Evolutionary conservation across 2,797 vertebrate genomes (phyloP).

Genomic region (Alfaro cultratus): DNA sequence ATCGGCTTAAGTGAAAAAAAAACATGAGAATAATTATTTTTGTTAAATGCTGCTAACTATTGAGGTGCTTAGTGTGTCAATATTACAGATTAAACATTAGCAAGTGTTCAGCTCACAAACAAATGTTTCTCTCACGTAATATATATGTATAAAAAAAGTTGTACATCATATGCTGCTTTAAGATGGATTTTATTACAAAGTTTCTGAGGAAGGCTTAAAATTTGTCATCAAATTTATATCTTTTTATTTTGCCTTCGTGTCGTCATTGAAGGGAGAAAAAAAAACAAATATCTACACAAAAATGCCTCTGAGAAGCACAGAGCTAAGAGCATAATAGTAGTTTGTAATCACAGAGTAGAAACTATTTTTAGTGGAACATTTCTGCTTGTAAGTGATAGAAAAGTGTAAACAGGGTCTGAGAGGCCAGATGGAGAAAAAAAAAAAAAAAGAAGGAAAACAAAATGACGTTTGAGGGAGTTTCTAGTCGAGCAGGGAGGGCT

Average conservation of each 20-base stretch:
- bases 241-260: slow-evolving; percentile 17
- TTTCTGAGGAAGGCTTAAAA: slow-evolving; percentile 18
- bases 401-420: slow-evolving; percentile 59
- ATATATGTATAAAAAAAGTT: slow-evolving; percentile 25
- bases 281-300: slow-evolving; percentile 40
- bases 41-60: slow-evolving; percentile 33
- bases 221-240: background rate
- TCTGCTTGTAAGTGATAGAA: slow-evolving; percentile 46
- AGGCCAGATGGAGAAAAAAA: background rate
- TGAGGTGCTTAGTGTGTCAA: slow-evolving; percentile 59
- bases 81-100: slow-evolving; percentile 39
- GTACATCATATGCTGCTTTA: slow-evolving; percentile 30
- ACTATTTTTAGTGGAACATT: slow-evolving; percentile 23
- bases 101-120: slow-evolving; percentile 25
- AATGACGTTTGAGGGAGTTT: slow-evolving; percentile 24
- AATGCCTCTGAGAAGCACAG: slow-evolving; percentile 55
- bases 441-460: background rate
- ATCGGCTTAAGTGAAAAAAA: slow-evolving; percentile 1
- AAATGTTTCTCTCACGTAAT: slow-evolving; percentile 14
- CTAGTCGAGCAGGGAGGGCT: slow-evolving; percentile 93
- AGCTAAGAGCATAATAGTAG: slow-evolving; percentile 50
- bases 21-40: slow-evolving; percentile 2
- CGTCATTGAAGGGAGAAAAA: slow-evolving; percentile 29
- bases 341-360: slow-evolving; percentile 37
- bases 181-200: slow-evolving; percentile 42